Evolutionary conservation across 2,113 vertebrate species (phyloP).

Genomic region (Aldabrachelys gigantea): DNA sequence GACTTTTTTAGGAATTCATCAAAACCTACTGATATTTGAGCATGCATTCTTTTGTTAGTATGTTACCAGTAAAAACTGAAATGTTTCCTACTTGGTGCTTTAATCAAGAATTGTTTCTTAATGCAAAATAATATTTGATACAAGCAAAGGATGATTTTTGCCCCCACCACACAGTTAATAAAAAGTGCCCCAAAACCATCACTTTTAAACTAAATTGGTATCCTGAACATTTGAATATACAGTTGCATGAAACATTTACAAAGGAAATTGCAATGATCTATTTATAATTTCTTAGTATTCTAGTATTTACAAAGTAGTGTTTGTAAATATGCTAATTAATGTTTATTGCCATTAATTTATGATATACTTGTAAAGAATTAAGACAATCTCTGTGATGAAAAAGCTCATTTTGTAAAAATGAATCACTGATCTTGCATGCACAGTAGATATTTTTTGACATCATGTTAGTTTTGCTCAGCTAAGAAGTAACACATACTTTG

Average conservation of each 20-base stretch:
- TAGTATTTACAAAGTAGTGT: not conserved
- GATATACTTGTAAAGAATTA: not conserved
- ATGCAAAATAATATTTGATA: not conserved
- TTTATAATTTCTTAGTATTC: not conserved
- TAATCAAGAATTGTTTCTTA: not conserved
- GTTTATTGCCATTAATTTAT: slow-evolving; percentile 27
- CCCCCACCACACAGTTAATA: not conserved
- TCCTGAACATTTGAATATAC: not conserved
- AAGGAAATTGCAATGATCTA: slow-evolving; percentile 2
- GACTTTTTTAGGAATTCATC: not conserved
- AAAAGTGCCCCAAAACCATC: not conserved
- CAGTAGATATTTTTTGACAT: not conserved
- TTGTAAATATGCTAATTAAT: slow-evolving; percentile 47
- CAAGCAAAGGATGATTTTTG: not conserved
- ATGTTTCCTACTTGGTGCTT: not conserved
- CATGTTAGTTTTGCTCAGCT: not conserved
- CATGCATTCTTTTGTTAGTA: not conserved
- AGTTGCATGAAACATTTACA: not conserved
- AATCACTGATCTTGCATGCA: not conserved
- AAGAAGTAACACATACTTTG: not conserved
- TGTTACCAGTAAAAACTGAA: not conserved
- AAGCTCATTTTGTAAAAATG: not conserved
- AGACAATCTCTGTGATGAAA: not conserved
- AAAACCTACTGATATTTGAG: not conserved
- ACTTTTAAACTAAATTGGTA: not conserved